Evolutionary conservation across 1,140 invertebrate species (phyloP).

Genomic region (Chelonus insularis): DNA sequence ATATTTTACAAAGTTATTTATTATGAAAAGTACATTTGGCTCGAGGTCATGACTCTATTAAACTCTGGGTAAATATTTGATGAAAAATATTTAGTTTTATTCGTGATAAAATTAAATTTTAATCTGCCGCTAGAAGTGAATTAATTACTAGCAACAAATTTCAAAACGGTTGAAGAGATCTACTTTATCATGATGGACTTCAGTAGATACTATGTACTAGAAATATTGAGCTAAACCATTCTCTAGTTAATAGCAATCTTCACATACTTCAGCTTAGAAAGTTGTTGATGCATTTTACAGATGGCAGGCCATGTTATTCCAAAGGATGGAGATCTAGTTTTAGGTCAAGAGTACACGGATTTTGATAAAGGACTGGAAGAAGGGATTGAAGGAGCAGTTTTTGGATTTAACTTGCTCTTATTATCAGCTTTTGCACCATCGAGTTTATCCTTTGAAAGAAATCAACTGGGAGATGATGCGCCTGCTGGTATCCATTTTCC

Average conservation of each 20-base stretch:
- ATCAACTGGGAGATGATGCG: conserved; percentile 16
- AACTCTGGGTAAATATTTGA: no score
- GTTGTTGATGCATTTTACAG: conserved; percentile 49
- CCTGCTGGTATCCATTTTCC: neutral
- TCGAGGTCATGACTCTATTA: no score
- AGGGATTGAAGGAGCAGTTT: conserved; percentile 69
- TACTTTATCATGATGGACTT: no score
- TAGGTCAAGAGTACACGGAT: conserved; percentile 70
- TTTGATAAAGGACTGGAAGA: conserved; percentile 66
- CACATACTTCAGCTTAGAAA: neutral
- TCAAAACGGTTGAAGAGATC: no score
- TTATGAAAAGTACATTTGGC: no score
- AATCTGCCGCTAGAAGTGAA: no score
- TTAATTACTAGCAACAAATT: no score
- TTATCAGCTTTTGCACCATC: conserved; percentile 58
- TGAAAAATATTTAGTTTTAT: no score
- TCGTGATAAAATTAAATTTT: no score
- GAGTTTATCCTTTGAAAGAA: conserved; percentile 10
- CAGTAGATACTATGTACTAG: no score
- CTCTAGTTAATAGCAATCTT: neutral
- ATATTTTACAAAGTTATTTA: no score
- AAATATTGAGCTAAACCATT: neutral
- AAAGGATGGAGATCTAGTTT: conserved; percentile 65
- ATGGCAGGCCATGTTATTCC: conserved; percentile 60
- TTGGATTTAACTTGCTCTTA: conserved; percentile 69